phyloP scores from a whole-genome alignment of 2,113 vertebrate species.

The Callocephalon fimbriatum region DNA sequence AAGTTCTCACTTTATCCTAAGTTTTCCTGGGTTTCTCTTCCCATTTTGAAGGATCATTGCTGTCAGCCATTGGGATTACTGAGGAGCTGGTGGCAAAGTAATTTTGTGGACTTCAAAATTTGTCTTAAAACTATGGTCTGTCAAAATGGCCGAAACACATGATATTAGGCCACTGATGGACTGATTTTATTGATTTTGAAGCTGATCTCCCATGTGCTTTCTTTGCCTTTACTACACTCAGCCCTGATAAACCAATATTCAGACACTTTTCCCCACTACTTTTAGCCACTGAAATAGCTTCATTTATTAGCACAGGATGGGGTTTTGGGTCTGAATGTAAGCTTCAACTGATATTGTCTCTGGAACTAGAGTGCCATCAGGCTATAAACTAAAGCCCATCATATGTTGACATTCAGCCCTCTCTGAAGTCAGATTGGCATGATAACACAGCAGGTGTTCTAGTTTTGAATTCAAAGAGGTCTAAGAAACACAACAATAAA shows the following conservation, averaged over 20 bases:
- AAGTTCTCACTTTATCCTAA: not conserved
- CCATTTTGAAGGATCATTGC: not conserved
- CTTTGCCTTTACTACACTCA: not conserved
- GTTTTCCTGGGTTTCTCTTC: not conserved
- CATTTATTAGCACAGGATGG: not conserved
- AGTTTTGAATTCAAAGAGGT: not conserved
- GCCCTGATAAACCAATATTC: not conserved
- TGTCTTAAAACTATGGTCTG: not conserved
- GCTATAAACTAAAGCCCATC: conserved; percentile 28
- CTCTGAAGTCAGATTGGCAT: conserved; percentile 24
- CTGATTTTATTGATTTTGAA: not conserved
- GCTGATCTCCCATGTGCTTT: not conserved
- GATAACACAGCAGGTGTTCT: not conserved
- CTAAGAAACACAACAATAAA: not conserved
- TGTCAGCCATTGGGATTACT: accelerated
- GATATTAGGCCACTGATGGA: not conserved
- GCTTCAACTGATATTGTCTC: not conserved
- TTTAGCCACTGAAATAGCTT: not conserved
- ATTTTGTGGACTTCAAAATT: not conserved
- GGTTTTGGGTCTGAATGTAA: not conserved
- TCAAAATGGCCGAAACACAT: not conserved
- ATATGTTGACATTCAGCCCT: not conserved
- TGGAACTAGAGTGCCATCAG: not conserved
- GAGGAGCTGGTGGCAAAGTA: not conserved
- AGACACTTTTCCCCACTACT: not conserved